Base-by-base conservation (phyloP, 2,888 invertebrate species). In the Brachyptera risi region DNA sequence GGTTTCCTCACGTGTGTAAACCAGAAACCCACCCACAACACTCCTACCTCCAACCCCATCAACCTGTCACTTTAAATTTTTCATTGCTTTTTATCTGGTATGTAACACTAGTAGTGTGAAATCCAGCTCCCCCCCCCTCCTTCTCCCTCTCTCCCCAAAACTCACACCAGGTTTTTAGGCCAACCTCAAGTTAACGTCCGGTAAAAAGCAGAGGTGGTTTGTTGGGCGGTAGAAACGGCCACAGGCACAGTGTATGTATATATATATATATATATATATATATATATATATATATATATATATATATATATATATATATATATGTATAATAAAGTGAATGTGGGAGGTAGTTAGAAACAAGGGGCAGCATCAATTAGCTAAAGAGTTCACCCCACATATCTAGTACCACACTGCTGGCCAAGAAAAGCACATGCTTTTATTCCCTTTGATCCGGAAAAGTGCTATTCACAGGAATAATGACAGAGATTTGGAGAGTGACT, bases 11-110 rank as follows among this genome's bases (percentile, higher is more conserved):
- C 67, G 70, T 71, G 70, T 70, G 73, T 78, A 40, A 40, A 47
- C 70, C 74, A 73, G 70, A 74, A 73, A 65, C 70, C 64, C 67
- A 72, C 70, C 74, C 72, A 70, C 70, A 70, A 73, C 73, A 63
- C 68, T 65, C 68, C 19, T n/a, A n/a, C 24, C 56, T 24, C 17
- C 7, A n/a, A n/a, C 35, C 3, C 23, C 56, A 23, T 13, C 15
- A n/a, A 19, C 56, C 31, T 35, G 58, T 42, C 58, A 47, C 54
- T 54, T 54, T 37, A 37, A 54, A 54, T 37, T 35, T 54, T 54
- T 54, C 54, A 54, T 21, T 17, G 35, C 21, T 54, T 54, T 54
- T 37, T 54, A 31, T 54, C 35, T 11, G 35, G 31, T 31, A 56
- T 42, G 21, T 49, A 51, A 56, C 13, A 60, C 51, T 51, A 26